These are phyloP conservation scores for Phocoena phocoena DNA, from an alignment of 2,113 vertebrate genomes.

Conservation along the genomic window DNA sequence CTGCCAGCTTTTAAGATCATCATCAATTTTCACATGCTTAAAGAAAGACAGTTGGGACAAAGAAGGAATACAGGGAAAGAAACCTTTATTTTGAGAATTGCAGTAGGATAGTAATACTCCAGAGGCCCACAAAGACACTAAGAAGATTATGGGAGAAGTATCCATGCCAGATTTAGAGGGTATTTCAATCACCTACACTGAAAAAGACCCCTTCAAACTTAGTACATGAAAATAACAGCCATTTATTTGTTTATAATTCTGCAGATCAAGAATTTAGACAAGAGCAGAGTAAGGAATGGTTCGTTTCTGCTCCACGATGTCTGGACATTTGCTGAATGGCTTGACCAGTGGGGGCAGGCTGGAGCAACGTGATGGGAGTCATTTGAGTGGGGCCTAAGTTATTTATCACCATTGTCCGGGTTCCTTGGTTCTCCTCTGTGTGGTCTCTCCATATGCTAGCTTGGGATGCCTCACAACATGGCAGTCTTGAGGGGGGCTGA, in stretches of 20 bases:
- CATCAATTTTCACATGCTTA: not conserved
- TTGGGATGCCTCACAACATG: not conserved
- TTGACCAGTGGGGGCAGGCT: not conserved
- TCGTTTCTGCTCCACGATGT: not conserved
- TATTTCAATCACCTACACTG: not conserved
- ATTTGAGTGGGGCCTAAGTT: not conserved
- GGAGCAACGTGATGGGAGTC: not conserved
- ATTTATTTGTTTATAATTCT: not conserved
- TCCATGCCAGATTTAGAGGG: too few species aligned
- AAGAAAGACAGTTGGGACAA: not conserved
- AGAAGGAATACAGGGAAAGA: not conserved
- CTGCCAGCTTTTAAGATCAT: not conserved
- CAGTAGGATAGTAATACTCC: accelerated
- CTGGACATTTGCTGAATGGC: not conserved
- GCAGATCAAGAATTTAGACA: not conserved
- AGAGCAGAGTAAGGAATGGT: too few species aligned
- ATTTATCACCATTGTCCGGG: accelerated
- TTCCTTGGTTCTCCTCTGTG: not conserved
- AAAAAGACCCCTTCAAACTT: not conserved
- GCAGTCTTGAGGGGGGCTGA: not conserved
- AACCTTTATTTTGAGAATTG: not conserved
- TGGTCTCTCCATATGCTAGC: not conserved
- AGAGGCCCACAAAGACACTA: too few species aligned
- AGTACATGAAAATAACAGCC: not conserved
- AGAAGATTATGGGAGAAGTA: too few species aligned